phyloP scores from a whole-genome alignment of 1,140 invertebrate species.

The Drosophila carrolli region DNA sequence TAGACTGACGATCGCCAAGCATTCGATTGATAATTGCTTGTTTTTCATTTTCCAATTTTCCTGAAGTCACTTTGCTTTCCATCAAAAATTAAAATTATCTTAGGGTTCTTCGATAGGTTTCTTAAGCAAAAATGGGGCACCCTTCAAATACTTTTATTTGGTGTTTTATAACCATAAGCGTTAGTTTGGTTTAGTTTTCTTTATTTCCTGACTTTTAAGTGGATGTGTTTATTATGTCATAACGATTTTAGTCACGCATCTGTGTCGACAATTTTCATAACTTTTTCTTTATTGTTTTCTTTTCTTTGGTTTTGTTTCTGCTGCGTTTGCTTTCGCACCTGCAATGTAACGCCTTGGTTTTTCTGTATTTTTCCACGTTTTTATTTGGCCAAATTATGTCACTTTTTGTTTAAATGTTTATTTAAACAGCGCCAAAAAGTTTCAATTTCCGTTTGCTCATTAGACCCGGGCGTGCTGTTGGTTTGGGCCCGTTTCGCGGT shows the following conservation, averaged over 20 bases:
- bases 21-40: slow-evolving; percentile 51
- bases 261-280: slow-evolving; percentile 52
- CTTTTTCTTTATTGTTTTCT: slow-evolving; percentile 32
- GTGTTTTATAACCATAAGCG: slow-evolving; percentile 49
- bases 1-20: slow-evolving; percentile 33
- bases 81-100: slow-evolving; percentile 28
- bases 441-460: slow-evolving; percentile 74
- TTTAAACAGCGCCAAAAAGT: slow-evolving; percentile 63
- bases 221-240: slow-evolving; percentile 59
- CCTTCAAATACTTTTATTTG: slow-evolving; percentile 41
- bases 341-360: slow-evolving; percentile 36
- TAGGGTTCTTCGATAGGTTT: slow-evolving; percentile 17
- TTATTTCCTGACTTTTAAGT: slow-evolving; percentile 26
- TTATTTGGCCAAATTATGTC: slow-evolving; percentile 63
- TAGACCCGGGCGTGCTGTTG: slow-evolving; percentile 35
- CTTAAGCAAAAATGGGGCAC: slow-evolving; percentile 9
- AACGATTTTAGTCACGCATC: slow-evolving; percentile 71
- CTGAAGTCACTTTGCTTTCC: slow-evolving; percentile 5
- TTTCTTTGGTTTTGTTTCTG: slow-evolving; percentile 25
- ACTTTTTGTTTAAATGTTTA: slow-evolving; percentile 55
- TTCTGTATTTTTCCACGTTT: slow-evolving; percentile 6
- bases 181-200: slow-evolving; percentile 23
- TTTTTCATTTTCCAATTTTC: slow-evolving; percentile 27
- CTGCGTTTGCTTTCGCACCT: slow-evolving; percentile 32
- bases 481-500: slow-evolving; percentile 9